Evolutionary conservation across 2,888 invertebrate genomes (phyloP), one percentile per base, ranked within the genome.

Genomic region (Adelognathus sp.): DNA sequence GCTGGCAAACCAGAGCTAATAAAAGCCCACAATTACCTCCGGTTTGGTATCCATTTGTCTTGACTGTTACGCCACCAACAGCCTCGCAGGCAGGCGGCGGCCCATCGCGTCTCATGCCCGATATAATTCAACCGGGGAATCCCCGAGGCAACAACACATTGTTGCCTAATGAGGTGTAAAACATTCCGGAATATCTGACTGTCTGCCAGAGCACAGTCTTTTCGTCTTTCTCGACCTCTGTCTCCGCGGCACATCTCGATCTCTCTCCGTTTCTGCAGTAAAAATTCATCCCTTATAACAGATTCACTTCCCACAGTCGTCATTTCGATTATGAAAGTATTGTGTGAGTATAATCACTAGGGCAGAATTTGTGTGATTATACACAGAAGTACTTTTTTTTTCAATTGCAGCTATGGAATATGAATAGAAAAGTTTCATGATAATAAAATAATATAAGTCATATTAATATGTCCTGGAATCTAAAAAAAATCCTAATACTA

Each of bases 1-100:
- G 67, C 75, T 69, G 85, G 85, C 88, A 89, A 90, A 88, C 88
- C 87, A 87, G 86, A 88, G 89, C 91, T 91, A 91, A 91, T 91
- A 91, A 91, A 91, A 91, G 90, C 91, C 90, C 90, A 87, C 90
- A 90, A 91, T 91, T 91, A 91, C 91, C 91, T 91, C 91, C 90
- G 88, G 90, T 89, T 81, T 90, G 87, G 88, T 89, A 67, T 87
- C 91, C 91, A 91, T 91, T 91, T 91, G 90, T 91, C 91, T 91
- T 89, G 90, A 90, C 67, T 50, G n/a, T 50, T 44, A 60, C 66
- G 64, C 76, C 58, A 71, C 64, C 61, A 69, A 36, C 69, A 56
- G 29, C 52, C 21, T n/a, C n/a, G n/a, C n/a, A n/a, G n/a, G n/a
- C 39, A 29, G 18, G 50, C 29, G 54, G 56, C 46, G 31, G 50